Base-by-base conservation (phyloP, 2,797 vertebrate species). In the Gymnocypris eckloni region DNA sequence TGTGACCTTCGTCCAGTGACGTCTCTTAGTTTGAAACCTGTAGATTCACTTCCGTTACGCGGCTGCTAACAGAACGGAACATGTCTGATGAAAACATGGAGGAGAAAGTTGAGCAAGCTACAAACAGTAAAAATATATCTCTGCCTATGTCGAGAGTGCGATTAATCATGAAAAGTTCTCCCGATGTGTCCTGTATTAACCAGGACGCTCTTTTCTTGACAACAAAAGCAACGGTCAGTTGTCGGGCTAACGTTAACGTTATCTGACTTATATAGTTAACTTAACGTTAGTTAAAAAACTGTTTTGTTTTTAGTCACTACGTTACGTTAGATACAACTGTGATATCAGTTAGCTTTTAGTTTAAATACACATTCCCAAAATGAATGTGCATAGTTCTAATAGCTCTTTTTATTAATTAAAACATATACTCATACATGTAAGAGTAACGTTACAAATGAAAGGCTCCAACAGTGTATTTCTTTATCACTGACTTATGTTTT, bases 121-220 rank as follows among this genome's bases (percentile, higher is more conserved):
- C 92, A 1, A 93, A 94, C 18, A 94, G 87, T 89, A 96, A 96
- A 85, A 90, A 88, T n/a, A 94, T 98, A 85, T 98, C 97, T n/a
- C 94, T 99, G 18, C 98, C 98, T 0, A 92, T 97, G 48, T 97
- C 98, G 79, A 95, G 98, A 1, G 97, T 99, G 86, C 96, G 96
- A 48, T 87, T 99, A 87, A 99, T 99, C 85, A 99, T 99, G 98
- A 99, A 98, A 93, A 99, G 98, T 83, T 99, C 98, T 7, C 98
- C 98, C 0, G 98, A 99, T 79, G 98, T 99, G 0, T 98, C 97
- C 86, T 96, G 95, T 92, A 99, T 99, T 91, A 99, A 98, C 93
- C 97, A 98, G 93, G 98, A 99, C 84, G 98, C 98, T 6, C 95
- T 99, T 6, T 96, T 98, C 87, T 95, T 99, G 92, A 99, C 97